Evolutionary conservation across 1,140 invertebrate species (phyloP), one percentile per base, ranked within the genome.

Genomic region (Brachionus asplanchnoidis): DNA sequence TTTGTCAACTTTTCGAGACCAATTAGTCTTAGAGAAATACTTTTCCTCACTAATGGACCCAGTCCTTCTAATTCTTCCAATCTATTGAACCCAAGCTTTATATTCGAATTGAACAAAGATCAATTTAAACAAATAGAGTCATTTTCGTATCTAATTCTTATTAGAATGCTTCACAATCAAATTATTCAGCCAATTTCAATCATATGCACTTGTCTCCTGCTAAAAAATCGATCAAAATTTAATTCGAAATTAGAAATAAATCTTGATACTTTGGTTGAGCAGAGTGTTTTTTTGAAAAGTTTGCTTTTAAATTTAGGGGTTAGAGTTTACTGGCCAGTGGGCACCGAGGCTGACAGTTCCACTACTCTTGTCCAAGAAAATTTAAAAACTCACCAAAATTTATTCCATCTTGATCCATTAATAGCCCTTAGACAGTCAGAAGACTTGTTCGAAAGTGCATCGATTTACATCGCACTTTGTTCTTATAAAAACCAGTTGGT

Each of bases 181-280:
- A 40, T 82, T 11, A 68, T 82, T 65, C 79, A 82, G 12, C 79
- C 79, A 7, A 68, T 82, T 17, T 82, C 79, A 42, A 46, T 82
- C 11, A 65, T 82, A 46, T 65, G n/a, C 17, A 82, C 79, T 26
- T 82, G 79, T 68, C 20, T 82, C 5, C 23, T 82, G 11, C 20
- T 65, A 3, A 56, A 53, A 56, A 82, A 82, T 36, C 4, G 50
- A 60, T 17, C 40, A 65, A 20, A 44, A 46, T 68, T 65, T 36
- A 65, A 82, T 26, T 9, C 50, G 3, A 26, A 46, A 65, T 46
- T 44, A 60, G 53, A 65, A 12, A 20, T 82, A 12, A 28, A 23
- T 44, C 9, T 82, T 20, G 66, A 44, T 6, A 9, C 11, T 28
- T 65, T 82, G 53, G 20, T 23, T 44, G n/a, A 28, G 14, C 50